Evolutionary conservation across 2,113 vertebrate genomes (phyloP), one percentile per base, ranked within the genome.

Genomic region (Spea multiplicata): DNA sequence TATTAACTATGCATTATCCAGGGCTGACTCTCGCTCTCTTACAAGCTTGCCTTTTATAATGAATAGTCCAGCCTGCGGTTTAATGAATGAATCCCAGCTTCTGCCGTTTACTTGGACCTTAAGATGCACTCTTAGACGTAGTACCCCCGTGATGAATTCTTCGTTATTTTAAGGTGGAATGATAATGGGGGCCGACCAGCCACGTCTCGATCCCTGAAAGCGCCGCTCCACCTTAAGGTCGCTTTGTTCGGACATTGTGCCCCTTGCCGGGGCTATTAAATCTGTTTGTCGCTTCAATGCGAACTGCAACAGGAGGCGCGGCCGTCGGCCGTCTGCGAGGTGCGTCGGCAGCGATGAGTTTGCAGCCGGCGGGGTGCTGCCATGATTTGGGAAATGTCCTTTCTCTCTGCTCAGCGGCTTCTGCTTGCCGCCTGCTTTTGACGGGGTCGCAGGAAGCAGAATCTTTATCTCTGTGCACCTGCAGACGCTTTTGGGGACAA

Each of bases 391-490:
- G 61, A 72, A 66, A 30, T 13, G 44, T 71, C 61, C 69, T 78
- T 71, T 71, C 68, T 78, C 71, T 17, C n/a, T 17, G 44, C 70
- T 78, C 76, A 16, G 53, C 76, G 44, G 75, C 69, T 53, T 17
- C 44, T 30, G 7, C 10, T 12, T 6, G 66, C 44, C 5, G 66
- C 53, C 45, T 57, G 66, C 74, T 55, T 49, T 50, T 65, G 71
- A 16, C 16, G 44, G 5, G 14, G 4, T 66, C 47, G 44, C 69
- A 47, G 48, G 69, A 45, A 47, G 48, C 8, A 8, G 44, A 44
- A 44, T 61, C 71, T 74, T 48, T 49, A n/a, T 80, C 62, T 80
- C 71, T 61, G 3, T 45, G 71, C 78, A 80, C 71, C 78, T 80
- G 78, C 64, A 66, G 65, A n/a, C 30, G n/a, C 78, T 74, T 61